These are phyloP conservation scores for Diplazon laetatorius DNA, from an alignment of 2,888 invertebrate species.

Conservation along the genomic window DNA sequence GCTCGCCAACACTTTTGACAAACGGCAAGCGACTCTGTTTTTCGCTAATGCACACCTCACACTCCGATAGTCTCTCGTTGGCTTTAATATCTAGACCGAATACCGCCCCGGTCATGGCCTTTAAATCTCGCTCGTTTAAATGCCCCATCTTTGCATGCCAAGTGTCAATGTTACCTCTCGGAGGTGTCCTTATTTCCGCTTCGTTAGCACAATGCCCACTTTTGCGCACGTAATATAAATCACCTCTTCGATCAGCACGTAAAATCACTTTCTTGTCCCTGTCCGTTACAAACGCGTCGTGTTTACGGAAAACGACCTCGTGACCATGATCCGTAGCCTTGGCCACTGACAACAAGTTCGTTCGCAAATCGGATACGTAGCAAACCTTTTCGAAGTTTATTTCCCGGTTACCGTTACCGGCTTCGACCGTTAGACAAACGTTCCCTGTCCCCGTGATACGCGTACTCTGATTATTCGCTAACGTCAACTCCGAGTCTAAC, in stretches of 20 bases:
- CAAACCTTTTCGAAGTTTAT: not conserved
- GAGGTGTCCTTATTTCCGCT: too few relatives aligned
- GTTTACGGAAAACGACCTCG: constrained; percentile 20
- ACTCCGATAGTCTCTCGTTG: constrained; percentile 24
- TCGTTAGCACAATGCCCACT: too few relatives aligned
- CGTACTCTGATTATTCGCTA: constrained; percentile 50
- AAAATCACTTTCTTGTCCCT: not conserved
- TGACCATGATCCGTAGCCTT: constrained; percentile 26
- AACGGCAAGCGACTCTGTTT: constrained; percentile 53
- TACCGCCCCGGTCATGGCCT: constrained; percentile 44
- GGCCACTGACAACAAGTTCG: constrained; percentile 19
- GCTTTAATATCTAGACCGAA: constrained; percentile 38
- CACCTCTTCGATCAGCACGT: not conserved
- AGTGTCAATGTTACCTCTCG: constrained; percentile 23
- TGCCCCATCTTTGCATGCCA: constrained; percentile 58
- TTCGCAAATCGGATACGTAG: constrained; percentile 1
- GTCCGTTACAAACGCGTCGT: constrained; percentile 9
- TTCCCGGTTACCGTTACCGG: not conserved
- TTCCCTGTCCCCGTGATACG: constrained; percentile 50
- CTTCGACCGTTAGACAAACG: not conserved
- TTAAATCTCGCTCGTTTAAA: constrained; percentile 57
- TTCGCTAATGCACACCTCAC: constrained; percentile 55
- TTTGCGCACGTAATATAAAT: not conserved
- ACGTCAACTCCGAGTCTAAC: constrained; percentile 28
- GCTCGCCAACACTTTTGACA: constrained; percentile 34